Conservation (phyloP, 2,797 vertebrate species). For the Xyrichtys novacula region DNA sequence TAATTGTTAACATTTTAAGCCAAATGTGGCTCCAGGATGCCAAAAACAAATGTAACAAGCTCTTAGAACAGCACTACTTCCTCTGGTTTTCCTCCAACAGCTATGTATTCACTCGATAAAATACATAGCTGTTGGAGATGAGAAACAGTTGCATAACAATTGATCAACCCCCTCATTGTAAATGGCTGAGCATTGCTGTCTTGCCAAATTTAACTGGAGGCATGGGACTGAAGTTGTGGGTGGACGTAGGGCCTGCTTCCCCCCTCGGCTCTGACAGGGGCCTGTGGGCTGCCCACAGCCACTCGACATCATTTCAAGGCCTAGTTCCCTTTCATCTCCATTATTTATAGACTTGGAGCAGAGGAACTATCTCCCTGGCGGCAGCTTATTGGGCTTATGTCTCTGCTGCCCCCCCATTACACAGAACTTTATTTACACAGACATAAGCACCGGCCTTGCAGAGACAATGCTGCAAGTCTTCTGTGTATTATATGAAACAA, state of each 20-base stretch:
- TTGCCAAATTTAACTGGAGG: conserved; percentile 65
- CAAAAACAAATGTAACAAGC: conserved; percentile 20
- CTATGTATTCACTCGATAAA: conserved; percentile 24
- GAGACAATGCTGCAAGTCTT: conserved; percentile 65
- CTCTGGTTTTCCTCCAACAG: conserved; percentile 18
- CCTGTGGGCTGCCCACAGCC: conserved; percentile 77
- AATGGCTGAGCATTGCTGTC: conserved; percentile 58
- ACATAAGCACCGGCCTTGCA: conserved; percentile 70
- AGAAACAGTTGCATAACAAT: conserved; percentile 63
- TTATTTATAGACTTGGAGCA: conserved; percentile 79
- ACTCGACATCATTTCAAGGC: conserved; percentile 73
- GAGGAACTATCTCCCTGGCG: conserved; percentile 65
- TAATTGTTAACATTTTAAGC: conserved; percentile 10
- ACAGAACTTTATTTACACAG: conserved; percentile 73
- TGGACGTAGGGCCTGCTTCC: conserved; percentile 60
- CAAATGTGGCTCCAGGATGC: conserved; percentile 3
- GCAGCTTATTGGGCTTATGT: conserved; percentile 71
- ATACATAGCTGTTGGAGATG: conserved; percentile 31
- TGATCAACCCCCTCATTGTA: conserved; percentile 68
- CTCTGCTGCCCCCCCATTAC: conserved; percentile 44
- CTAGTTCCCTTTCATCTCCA: conserved; percentile 71
- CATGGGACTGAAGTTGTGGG: conserved; percentile 55
- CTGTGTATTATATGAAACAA: conserved; percentile 46
- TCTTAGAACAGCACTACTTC: conserved; percentile 15
- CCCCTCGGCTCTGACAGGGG: conserved; percentile 73